These are phyloP conservation scores for Erythrocercus mccallii DNA, from an alignment of 2,113 vertebrate species.

Conservation along the genomic window DNA sequence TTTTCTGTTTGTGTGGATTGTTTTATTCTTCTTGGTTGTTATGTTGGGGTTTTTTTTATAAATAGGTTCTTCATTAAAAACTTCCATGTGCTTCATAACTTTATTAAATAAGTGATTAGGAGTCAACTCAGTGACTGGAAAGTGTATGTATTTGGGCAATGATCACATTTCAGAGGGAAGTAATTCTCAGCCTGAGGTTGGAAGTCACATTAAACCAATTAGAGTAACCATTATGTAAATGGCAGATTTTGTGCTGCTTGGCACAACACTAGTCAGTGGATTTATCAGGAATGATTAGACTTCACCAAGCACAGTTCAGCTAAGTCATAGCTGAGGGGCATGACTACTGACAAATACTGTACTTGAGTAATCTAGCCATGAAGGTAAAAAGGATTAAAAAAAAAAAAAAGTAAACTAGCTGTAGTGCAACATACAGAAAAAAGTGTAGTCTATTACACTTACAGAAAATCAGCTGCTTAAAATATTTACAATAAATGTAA, in stretches of 20 bases:
- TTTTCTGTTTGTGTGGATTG: background rate
- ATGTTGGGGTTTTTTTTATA: background rate
- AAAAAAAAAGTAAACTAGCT: background rate
- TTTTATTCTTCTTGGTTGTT: background rate
- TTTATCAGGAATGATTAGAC: conserved; percentile 21
- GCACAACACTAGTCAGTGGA: background rate
- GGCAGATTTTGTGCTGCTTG: background rate
- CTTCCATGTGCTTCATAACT: background rate
- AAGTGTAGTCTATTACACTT: background rate
- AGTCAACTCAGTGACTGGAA: background rate
- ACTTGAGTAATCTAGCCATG: background rate
- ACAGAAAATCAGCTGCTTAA: background rate
- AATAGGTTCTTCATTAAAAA: background rate
- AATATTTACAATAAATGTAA: background rate
- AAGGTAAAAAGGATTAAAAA: background rate
- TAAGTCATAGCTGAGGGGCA: conserved; percentile 9
- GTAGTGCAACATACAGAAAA: background rate
- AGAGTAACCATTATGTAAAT: background rate
- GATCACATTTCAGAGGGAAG: background rate
- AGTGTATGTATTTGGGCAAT: background rate
- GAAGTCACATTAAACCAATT: background rate
- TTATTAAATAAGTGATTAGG: background rate
- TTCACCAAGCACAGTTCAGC: background rate
- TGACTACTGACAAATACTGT: background rate
- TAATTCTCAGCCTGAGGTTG: background rate